A percentile compares a stretch with the other conserved stretches of the same genome.
phyloP scores from a whole-genome alignment of 2,888 invertebrate species.

The Empis livida region DNA sequence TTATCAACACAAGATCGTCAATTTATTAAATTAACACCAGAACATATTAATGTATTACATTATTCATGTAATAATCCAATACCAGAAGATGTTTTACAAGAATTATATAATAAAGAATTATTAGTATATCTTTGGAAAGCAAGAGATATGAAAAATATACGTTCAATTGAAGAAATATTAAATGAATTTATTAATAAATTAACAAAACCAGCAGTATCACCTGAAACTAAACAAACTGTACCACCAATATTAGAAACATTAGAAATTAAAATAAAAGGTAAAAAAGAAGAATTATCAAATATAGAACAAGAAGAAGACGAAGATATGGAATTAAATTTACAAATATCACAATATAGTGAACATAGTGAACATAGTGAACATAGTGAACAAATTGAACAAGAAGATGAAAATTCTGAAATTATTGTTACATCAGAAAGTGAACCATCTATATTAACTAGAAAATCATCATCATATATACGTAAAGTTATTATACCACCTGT shows the following conservation, averaged over 20 bases:
- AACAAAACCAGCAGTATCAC: conserved; percentile 17
- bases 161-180: conserved; percentile 21
- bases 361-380: no score
- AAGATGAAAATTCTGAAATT: conserved; percentile 21
- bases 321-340: conserved; percentile 8
- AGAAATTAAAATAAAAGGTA: conserved; percentile 20
- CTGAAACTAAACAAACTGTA: conserved; percentile 20
- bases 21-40: conserved; percentile 17
- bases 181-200: conserved; percentile 22
- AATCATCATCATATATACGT: conserved; percentile 10
- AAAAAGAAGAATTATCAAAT: no score
- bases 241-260: conserved; percentile 25
- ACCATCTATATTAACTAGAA: not conserved
- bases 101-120: conserved; percentile 27
- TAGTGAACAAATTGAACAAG: conserved; percentile 21
- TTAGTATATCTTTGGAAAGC: conserved; percentile 32
- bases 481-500: conserved; percentile 38
- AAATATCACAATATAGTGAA: conserved; percentile 18
- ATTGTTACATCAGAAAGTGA: conserved; percentile 23
- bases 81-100: conserved; percentile 23
- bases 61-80: conserved; percentile 30
- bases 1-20: conserved; percentile 32
- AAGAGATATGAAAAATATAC: conserved; percentile 19
- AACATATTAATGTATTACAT: conserved; percentile 26
- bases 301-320: conserved; percentile 15